Evolutionary conservation across 2,888 invertebrate genomes (phyloP).

Genomic region (Hydriomena furcata): DNA sequence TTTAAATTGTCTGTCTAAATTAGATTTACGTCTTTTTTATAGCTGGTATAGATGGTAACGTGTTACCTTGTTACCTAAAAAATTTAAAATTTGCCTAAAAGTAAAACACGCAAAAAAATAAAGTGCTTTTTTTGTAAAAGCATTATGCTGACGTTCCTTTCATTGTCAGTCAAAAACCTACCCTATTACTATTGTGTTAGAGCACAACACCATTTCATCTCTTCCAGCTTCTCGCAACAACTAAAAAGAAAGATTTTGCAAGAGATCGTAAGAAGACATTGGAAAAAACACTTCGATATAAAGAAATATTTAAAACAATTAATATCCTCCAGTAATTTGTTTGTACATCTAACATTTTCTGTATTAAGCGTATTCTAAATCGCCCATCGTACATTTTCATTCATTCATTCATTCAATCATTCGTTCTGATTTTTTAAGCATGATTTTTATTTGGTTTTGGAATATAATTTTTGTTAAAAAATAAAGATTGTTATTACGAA

Average conservation of each 20-base stretch:
- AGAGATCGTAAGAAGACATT: conserved; percentile 46
- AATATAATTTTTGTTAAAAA: conserved; percentile 2
- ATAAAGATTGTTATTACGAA: conserved; percentile 1
- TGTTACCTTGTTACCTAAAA: no score
- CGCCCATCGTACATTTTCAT: no score
- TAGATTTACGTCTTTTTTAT: no score
- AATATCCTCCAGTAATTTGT: conserved; percentile 42
- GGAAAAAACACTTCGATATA: conserved; percentile 32
- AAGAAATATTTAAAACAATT: conserved; percentile 41
- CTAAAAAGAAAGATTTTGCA: conserved; percentile 29
- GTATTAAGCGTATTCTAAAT: conserved; percentile 43
- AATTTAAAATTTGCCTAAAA: no score
- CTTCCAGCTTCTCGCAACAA: conserved; percentile 48
- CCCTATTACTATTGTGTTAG: conserved; percentile 12
- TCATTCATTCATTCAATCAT: no score
- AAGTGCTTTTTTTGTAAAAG: no score
- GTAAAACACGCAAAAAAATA: no score
- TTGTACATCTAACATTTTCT: conserved; percentile 49
- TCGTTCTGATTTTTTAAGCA: neutral
- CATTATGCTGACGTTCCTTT: no score
- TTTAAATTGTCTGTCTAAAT: no score
- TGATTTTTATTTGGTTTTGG: neutral
- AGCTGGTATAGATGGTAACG: no score
- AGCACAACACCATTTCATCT: conserved; percentile 36
- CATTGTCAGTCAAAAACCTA: no score